A percentile compares a stretch with the other conserved stretches of the same genome.
phyloP scores from a whole-genome alignment of 2,888 invertebrate genomes.

The Spisula subtruncata region DNA sequence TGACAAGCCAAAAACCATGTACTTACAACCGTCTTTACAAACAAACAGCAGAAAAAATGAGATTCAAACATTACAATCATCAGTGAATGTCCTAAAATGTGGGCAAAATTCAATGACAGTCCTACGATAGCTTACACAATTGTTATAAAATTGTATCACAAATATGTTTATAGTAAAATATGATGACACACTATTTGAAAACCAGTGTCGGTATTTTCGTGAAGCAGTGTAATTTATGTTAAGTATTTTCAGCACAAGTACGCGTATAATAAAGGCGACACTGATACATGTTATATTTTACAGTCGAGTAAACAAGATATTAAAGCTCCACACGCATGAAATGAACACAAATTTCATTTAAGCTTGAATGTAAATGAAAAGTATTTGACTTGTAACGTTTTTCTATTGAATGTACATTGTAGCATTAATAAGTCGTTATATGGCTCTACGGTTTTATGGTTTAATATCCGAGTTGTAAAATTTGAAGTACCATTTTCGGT shows the following conservation, averaged over 20 bases:
- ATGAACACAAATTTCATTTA: background rate
- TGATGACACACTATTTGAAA: background rate
- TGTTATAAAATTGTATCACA: no score
- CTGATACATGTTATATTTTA: background rate
- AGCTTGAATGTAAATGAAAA: constrained; percentile 3
- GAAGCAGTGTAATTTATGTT: constrained; percentile 6
- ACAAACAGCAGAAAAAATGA: no score
- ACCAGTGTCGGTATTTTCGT: background rate
- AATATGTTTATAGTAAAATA: no score
- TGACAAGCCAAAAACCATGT: no score
- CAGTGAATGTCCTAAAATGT: no score
- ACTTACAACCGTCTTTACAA: no score
- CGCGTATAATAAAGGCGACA: constrained; percentile 12
- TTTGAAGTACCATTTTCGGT: constrained; percentile 9
- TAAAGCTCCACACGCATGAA: background rate
- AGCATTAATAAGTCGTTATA: background rate
- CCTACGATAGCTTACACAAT: no score
- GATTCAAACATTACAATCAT: no score
- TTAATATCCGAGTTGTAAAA: background rate
- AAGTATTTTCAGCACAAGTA: constrained; percentile 12
- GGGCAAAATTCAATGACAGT: no score
- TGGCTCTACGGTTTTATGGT: no score
- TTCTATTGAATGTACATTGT: background rate
- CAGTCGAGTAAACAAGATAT: constrained; percentile 18
- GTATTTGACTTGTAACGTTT: background rate